These are phyloP conservation scores for Atherix ibis DNA, from an alignment of 2,888 invertebrate species.

Conservation along the genomic window DNA sequence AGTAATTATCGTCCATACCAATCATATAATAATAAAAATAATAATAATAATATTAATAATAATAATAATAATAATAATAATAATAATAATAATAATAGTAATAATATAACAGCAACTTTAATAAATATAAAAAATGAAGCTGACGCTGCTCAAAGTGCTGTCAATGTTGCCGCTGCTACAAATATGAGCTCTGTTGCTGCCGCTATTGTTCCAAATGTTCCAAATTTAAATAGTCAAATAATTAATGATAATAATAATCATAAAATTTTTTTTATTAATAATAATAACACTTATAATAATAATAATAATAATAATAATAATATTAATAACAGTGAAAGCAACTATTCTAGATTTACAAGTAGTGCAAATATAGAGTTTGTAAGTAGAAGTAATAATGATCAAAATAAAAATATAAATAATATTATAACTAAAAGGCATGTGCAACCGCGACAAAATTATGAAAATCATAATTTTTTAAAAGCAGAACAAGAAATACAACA, in stretches of 20 bases:
- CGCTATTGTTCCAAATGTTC: slow-evolving; percentile 24
- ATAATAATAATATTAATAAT: no score
- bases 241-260: slow-evolving; percentile 17
- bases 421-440: slow-evolving; percentile 22
- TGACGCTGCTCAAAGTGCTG: no score
- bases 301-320: slow-evolving; percentile 10
- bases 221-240: slow-evolving; percentile 31
- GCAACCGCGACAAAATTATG: slow-evolving; percentile 11
- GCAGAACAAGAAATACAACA: no score
- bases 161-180: slow-evolving; percentile 6
- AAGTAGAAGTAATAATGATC: slow-evolving; percentile 10
- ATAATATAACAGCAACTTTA: no score
- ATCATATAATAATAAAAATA: slow-evolving; percentile 7
- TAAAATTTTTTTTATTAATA: slow-evolving; percentile 7
- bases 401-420: slow-evolving; percentile 13
- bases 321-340: slow-evolving; percentile 9
- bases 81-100: no score
- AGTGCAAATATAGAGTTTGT: slow-evolving; percentile 13
- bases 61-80: no score
- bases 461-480: no score
- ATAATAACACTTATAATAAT: slow-evolving; percentile 9
- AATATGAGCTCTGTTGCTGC: slow-evolving; percentile 8
- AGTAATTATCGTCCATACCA: slow-evolving; percentile 6
- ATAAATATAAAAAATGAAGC: no score
- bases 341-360: slow-evolving; percentile 13